Conservation (phyloP, 2,113 vertebrate species). For the Pterophyllum scalare region DNA sequence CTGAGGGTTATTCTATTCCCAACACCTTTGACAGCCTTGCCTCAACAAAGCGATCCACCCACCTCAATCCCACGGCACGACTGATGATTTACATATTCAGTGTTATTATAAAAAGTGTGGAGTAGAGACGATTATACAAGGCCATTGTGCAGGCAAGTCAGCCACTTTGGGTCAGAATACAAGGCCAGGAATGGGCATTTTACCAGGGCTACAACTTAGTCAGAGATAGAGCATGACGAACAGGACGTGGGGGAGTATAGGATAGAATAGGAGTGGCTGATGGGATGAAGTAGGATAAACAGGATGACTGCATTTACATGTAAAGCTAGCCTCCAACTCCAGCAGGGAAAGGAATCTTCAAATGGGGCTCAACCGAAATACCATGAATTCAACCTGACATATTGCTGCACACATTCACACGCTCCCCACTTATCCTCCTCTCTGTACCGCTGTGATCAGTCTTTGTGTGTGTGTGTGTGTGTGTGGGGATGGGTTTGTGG, state of each 20-base stretch:
- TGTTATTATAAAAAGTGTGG: not conserved
- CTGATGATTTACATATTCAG: constrained; percentile 6
- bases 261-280: constrained; percentile 12
- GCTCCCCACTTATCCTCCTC: constrained; percentile 43
- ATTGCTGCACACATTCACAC: constrained; percentile 34
- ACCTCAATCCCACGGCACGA: not conserved
- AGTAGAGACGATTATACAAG: not conserved
- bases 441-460: not conserved
- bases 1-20: not conserved
- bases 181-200: constrained; percentile 10
- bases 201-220: constrained; percentile 15
- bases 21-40: not conserved
- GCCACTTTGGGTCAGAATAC: not conserved
- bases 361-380: constrained; percentile 65
- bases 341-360: constrained; percentile 43
- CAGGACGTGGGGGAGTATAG: not conserved
- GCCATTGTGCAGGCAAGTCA: not conserved
- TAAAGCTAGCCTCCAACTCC: constrained; percentile 41
- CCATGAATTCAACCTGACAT: constrained; percentile 63
- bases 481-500: not conserved
- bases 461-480: not conserved
- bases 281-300: constrained; percentile 58
- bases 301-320: constrained; percentile 64
- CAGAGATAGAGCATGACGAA: not conserved
- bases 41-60: not conserved